A percentile compares a stretch with the other conserved stretches of the same genome.
phyloP scores from a whole-genome alignment of 2,113 vertebrate species.

The Cariama cristata region DNA sequence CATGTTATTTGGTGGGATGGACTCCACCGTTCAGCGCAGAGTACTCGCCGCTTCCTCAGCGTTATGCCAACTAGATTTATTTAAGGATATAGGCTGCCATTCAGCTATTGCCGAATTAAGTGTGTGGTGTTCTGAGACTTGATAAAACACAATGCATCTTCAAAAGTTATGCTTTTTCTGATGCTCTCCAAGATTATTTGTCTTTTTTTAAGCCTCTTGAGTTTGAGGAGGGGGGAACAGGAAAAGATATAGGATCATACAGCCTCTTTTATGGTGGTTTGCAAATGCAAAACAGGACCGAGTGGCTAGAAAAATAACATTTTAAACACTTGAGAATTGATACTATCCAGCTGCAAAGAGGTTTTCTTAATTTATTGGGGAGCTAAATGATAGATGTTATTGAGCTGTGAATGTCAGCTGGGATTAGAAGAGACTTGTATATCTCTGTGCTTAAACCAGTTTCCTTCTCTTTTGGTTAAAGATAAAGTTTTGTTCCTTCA shows the following conservation, averaged over 20 bases:
- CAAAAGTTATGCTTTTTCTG: background rate
- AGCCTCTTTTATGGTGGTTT: background rate
- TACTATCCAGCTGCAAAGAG: background rate
- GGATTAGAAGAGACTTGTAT: background rate
- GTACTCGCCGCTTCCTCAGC: background rate
- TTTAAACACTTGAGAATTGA: background rate
- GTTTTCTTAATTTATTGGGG: background rate
- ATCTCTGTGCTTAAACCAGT: background rate
- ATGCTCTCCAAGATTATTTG: background rate
- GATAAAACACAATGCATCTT: background rate
- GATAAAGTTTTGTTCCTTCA: background rate
- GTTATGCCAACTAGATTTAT: accelerated
- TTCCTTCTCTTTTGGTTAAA: background rate
- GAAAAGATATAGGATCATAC: background rate
- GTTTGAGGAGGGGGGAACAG: background rate
- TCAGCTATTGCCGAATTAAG: accelerated
- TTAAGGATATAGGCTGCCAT: background rate
- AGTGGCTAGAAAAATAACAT: background rate
- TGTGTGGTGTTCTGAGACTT: background rate
- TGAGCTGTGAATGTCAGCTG: background rate
- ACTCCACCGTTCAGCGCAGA: background rate
- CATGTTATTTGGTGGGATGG: accelerated
- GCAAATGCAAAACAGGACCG: background rate
- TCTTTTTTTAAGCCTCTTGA: background rate
- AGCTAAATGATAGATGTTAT: background rate